Evolutionary conservation across 2,797 vertebrate species (phyloP), one percentile per base, ranked within the genome.

Genomic region (Sebastes aleutianus): DNA sequence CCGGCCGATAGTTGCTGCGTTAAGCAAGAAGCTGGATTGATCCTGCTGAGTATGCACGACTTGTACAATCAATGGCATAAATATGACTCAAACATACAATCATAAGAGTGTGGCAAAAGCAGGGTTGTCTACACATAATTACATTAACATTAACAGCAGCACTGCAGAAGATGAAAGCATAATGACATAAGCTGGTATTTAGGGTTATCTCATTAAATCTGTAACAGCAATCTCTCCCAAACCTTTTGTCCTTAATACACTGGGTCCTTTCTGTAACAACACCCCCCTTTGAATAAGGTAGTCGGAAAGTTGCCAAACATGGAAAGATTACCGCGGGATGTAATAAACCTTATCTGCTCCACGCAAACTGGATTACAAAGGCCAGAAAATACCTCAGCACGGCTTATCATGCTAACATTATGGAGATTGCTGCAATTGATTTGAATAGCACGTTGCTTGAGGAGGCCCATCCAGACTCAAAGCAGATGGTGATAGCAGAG

Each of bases 301-400:
- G 68, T 58, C 20, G 43, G 69, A 82, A 67, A 79, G 67, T 80
- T 90, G 83, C 85, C 87, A 92, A 83, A 90, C 82, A 90, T 86
- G 79, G 84, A 91, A 85, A 88, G 90, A 95, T 94, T 90, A 91
- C 83, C 32, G 10, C 61, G 24, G 83, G 87, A 90, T 81, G 89
- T 89, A 91, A 93, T 93, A 92, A 92, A 81, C 76, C 81, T 94
- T 94, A 94, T 95, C 94, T 91, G 87, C 84, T 87, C 66, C 64
- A 85, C 59, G 47, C 86, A 91, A 95, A 95, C 88, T 88, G 91
- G 89, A 93, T 95, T 92, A 95, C 92, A 95, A 93, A 93, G 85
- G 87, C 79, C 80, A 89, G 89, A 91, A 92, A 94, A 93, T 65
- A 90, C 80, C 84, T 88, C 85, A 39, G 89, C 84, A 12, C 65